Evolutionary conservation across 1,140 invertebrate species (phyloP), one percentile per base, ranked within the genome.

Genomic region (Lasioglossum albipes): DNA sequence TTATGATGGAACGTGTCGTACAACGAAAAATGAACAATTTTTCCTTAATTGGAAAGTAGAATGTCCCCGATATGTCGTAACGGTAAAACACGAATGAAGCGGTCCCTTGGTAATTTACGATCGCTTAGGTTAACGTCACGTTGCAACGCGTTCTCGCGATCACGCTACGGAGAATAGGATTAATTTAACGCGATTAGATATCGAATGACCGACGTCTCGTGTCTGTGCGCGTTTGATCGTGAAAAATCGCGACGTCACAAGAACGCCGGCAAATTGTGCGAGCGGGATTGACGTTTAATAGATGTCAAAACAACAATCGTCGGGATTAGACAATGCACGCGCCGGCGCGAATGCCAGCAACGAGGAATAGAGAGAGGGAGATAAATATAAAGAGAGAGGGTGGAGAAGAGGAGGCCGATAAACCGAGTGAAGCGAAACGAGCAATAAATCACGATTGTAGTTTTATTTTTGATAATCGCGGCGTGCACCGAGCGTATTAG

Each of bases 301-400:
- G 70, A 42, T 66, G 71, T 59, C 70, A 79, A 74, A 79, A 65
- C 31, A 74, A 79, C 77, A 79, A 79, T 79, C 22, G 16, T 20
- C 36, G 22, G 57, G 49, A 79, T 79, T 66, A 67, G 70, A 67
- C 62, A 27, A 20, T 42, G 36, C 62, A 41, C 18, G 36, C 31
- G 2, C 57, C 20, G 57, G 20, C 18, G 7, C 45, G 45, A 71
- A 45, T 16, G 57, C 57, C 6, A 7, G 18, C 20, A 20, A 20
- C 59, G 76, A 27, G 45, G 41, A 18, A 45, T n/a, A 9, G 20
- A 59, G 6, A 16, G 59, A 22, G 54, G 5, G 45, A 49, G 36
- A 36, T 36, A 36, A 36, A 36, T 36, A 36, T 1, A 36, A 36
- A 36, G 36, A 2, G 45, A 49, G 45, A 12, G 45, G 45, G 45